Evolutionary conservation across 2,888 invertebrate species (phyloP).

Genomic region (Hydroisotoma schaefferi): DNA sequence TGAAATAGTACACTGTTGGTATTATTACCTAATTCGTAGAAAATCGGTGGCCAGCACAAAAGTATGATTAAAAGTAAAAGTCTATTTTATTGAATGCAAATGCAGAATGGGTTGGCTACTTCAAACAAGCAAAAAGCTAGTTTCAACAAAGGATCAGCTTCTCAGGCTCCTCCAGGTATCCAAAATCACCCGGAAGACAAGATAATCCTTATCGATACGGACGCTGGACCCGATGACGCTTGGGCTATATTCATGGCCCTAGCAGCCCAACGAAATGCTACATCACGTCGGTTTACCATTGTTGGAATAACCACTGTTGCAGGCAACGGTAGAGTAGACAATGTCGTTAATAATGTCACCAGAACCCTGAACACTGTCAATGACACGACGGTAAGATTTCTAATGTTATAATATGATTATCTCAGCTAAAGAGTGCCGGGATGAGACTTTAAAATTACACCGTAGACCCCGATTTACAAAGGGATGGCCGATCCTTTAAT

Average conservation of each 20-base stretch:
- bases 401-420: no score
- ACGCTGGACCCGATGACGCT: constrained; percentile 65
- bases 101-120: no score
- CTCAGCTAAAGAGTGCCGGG: constrained; percentile 57
- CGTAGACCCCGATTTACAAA: constrained; percentile 40
- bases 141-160: no score
- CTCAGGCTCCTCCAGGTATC: not conserved
- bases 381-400: constrained; percentile 17
- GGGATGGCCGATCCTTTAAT: constrained; percentile 40
- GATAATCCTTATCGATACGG: constrained; percentile 59
- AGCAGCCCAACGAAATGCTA: constrained; percentile 51
- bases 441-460: constrained; percentile 64
- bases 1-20: no score
- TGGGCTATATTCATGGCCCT: constrained; percentile 61
- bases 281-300: constrained; percentile 55
- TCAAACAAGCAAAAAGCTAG: no score
- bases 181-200: constrained; percentile 4
- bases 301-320: constrained; percentile 69
- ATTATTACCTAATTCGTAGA: no score
- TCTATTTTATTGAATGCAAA: no score
- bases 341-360: constrained; percentile 67
- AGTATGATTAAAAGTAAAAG: no score
- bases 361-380: constrained; percentile 62
- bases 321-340: constrained; percentile 69
- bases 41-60: no score